Evolutionary conservation across 1,140 invertebrate species (phyloP).

Genomic region (Heliconius eleuchia): DNA sequence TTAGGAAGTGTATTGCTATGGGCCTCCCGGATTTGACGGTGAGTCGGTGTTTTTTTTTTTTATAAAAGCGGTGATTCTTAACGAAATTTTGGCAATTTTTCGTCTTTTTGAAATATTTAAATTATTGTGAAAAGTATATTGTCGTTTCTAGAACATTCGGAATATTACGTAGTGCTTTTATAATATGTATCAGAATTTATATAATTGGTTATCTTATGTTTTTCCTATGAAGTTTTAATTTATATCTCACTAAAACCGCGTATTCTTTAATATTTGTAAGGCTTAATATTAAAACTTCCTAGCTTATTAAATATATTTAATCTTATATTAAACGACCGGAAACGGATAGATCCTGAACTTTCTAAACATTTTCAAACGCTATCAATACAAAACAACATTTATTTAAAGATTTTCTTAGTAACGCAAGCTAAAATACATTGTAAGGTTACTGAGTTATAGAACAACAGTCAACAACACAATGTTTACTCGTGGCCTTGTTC

Average conservation of each 20-base stretch:
- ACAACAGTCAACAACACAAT: neutral
- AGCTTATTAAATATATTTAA: too few species aligned
- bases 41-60: conserved; percentile 44
- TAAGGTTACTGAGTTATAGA: neutral
- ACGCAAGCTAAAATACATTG: neutral
- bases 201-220: too few species aligned
- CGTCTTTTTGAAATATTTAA: neutral
- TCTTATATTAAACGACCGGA: too few species aligned
- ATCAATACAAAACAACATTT: neutral
- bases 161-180: neutral
- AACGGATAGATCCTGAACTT: too few species aligned
- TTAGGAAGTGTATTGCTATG: conserved; percentile 62
- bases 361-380: neutral
- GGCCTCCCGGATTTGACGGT: conserved; percentile 73
- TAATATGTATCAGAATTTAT: neutral
- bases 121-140: neutral
- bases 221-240: too few species aligned
- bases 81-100: neutral
- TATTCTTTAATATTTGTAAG: too few species aligned
- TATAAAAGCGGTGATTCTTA: neutral
- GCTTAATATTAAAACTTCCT: too few species aligned
- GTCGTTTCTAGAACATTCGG: neutral
- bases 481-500: conserved; percentile 6
- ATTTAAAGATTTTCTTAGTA: conserved; percentile 2
- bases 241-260: too few species aligned